Conservation (phyloP, 2,797 vertebrate species). For the Pygocentrus nattereri region DNA sequence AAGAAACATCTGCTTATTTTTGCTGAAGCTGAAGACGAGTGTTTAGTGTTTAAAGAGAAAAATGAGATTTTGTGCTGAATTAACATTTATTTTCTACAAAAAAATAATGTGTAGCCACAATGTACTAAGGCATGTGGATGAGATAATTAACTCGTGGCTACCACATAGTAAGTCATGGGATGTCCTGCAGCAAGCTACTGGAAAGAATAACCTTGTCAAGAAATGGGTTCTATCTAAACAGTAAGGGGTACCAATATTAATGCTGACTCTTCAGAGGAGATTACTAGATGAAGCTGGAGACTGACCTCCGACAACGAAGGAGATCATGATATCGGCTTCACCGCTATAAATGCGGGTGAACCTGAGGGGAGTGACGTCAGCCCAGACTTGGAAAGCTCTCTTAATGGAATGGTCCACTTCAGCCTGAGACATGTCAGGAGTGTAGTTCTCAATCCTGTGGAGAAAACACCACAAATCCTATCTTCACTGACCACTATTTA, state of each 20-base stretch:
- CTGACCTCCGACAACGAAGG: slow-evolving; percentile 84
- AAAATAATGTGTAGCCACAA: too few relatives aligned
- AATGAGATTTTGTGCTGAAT: too few relatives aligned
- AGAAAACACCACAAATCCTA: neutral
- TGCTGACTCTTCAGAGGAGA: neutral
- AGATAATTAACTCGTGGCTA: too few relatives aligned
- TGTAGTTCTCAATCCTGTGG: slow-evolving; percentile 88
- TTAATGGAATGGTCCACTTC: slow-evolving; percentile 87
- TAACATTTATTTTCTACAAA: too few relatives aligned
- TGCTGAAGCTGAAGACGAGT: too few relatives aligned
- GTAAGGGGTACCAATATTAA: neutral
- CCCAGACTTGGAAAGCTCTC: slow-evolving; percentile 89
- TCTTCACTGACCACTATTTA: neutral
- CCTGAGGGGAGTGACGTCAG: slow-evolving; percentile 84
- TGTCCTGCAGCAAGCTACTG: too few relatives aligned
- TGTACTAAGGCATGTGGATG: too few relatives aligned
- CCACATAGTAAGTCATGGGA: too few relatives aligned
- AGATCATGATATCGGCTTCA: slow-evolving; percentile 91
- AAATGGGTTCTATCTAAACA: too few relatives aligned
- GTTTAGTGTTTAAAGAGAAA: too few relatives aligned
- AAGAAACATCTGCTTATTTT: neutral
- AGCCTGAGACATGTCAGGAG: slow-evolving; percentile 84
- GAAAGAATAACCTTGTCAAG: too few relatives aligned
- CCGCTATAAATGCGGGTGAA: slow-evolving; percentile 83
- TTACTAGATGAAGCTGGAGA: neutral